Percentiles rank a stretch among this genome's conserved stretches.
phyloP scores from a whole-genome alignment of 35 echinoderm and acorn worm genomes.

The Acanthaster planci region DNA sequence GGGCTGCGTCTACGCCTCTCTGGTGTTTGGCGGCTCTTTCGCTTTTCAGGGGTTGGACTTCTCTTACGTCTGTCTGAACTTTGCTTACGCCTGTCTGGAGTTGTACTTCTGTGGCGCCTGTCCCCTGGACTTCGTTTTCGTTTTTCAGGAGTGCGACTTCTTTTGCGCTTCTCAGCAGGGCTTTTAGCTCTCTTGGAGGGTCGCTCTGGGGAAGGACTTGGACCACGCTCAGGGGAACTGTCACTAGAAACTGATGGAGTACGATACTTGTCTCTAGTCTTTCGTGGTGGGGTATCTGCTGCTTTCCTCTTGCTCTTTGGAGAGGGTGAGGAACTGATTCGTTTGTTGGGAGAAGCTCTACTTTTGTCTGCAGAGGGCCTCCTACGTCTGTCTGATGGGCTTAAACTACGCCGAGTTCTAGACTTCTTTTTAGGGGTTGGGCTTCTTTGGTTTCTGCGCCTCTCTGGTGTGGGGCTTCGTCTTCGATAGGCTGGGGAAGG shows the following conservation, averaged over 20 bases:
- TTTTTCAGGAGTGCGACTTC: slow-evolving; percentile 46
- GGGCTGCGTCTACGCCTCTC: slow-evolving; percentile 45
- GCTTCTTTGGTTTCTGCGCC: slow-evolving; percentile 1
- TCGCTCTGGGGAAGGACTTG: slow-evolving; percentile 43
- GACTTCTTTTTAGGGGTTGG: slow-evolving; percentile 36
- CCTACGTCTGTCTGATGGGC: slow-evolving; percentile 37
- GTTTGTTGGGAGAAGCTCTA: not conserved
- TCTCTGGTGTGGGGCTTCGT: slow-evolving; percentile 46
- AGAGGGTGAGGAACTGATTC: not conserved
- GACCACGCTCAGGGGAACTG: not conserved
- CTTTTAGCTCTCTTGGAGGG: slow-evolving; percentile 22
- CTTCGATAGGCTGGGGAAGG: slow-evolving; percentile 32
- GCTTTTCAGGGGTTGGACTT: slow-evolving; percentile 46
- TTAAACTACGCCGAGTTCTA: not conserved
- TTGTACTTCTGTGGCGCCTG: slow-evolving; percentile 16
- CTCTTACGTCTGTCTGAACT: slow-evolving; percentile 37
- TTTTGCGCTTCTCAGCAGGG: slow-evolving; percentile 34
- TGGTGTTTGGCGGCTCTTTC: slow-evolving; percentile 37
- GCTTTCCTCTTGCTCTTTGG: slow-evolving; percentile 17
- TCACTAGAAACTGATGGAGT: slow-evolving; percentile 13
- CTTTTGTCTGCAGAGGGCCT: not conserved
- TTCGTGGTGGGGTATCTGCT: slow-evolving; percentile 10
- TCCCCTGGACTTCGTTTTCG: slow-evolving; percentile 45
- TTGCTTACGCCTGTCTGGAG: slow-evolving; percentile 42
- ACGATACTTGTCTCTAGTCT: not conserved